phyloP scores from a whole-genome alignment of 2,888 invertebrate species.

The Lycaena phlaeas region DNA sequence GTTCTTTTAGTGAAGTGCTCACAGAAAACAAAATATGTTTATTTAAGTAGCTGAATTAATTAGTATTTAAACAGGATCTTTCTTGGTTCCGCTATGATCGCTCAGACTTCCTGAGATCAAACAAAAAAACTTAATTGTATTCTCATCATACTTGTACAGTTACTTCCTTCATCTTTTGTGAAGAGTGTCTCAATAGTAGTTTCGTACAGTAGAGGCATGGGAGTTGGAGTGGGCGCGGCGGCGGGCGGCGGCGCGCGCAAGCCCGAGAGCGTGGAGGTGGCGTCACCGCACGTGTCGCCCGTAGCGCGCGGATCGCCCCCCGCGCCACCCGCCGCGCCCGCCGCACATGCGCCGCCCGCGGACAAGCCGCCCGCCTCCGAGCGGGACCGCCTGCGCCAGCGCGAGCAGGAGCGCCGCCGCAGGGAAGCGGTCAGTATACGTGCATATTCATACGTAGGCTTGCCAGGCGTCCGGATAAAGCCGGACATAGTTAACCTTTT shows the following conservation, averaged over 20 bases:
- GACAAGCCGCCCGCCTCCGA: conserved; percentile 79
- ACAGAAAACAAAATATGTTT: too few species aligned
- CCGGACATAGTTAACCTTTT: too few species aligned
- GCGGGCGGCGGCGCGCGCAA: conserved; percentile 29
- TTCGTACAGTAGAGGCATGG: not conserved
- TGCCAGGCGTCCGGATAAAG: too few species aligned
- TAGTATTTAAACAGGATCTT: too few species aligned
- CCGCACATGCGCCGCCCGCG: conserved; percentile 45
- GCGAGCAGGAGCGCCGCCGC: conserved; percentile 92
- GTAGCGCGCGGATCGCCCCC: conserved; percentile 41
- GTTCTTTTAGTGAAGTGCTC: too few species aligned
- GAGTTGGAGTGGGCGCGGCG: conserved; percentile 12
- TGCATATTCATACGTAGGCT: too few species aligned
- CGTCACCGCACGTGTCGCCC: conserved; percentile 54
- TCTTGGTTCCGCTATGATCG: too few species aligned
- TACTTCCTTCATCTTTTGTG: not conserved
- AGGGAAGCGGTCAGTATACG: conserved; percentile 88
- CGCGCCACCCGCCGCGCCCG: conserved; percentile 40
- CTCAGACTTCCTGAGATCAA: too few species aligned
- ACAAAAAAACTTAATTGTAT: too few species aligned
- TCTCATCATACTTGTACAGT: too few species aligned
- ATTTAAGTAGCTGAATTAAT: too few species aligned
- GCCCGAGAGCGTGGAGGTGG: conserved; percentile 43
- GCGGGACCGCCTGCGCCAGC: conserved; percentile 85
- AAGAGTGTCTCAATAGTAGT: not conserved